Evolutionary conservation across 2,113 vertebrate genomes (phyloP).

Genomic region (Ascaphus truei): DNA sequence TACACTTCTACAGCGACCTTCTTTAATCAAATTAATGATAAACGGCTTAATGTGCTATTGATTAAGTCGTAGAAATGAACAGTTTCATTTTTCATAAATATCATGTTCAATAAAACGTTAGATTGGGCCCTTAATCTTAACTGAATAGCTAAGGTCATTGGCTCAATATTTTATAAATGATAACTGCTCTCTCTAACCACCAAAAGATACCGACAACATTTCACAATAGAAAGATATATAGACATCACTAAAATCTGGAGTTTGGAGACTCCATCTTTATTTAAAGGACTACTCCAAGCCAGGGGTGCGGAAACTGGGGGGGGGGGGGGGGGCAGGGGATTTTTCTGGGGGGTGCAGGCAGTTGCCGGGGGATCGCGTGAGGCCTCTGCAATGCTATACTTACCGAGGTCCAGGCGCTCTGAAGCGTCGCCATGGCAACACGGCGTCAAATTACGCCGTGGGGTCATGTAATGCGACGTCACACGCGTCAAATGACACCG

Average conservation of each 20-base stretch:
- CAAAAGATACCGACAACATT: constrained; percentile 40
- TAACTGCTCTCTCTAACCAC: constrained; percentile 36
- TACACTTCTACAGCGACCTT: constrained; percentile 33
- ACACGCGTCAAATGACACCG: too few relatives aligned
- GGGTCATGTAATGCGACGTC: too few relatives aligned
- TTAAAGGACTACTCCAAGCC: too few relatives aligned
- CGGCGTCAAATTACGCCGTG: too few relatives aligned
- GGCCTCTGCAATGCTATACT: too few relatives aligned
- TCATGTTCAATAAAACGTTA: constrained; percentile 54
- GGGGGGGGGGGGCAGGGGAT: too few relatives aligned
- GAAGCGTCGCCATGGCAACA: too few relatives aligned
- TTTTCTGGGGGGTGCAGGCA: too few relatives aligned
- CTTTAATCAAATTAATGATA: constrained; percentile 57
- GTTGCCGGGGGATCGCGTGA: too few relatives aligned
- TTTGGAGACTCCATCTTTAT: neutral
- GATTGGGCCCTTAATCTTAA: constrained; percentile 57
- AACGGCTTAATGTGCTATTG: constrained; percentile 59
- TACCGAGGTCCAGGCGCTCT: too few relatives aligned
- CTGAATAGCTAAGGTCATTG: constrained; percentile 46
- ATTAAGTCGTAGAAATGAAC: constrained; percentile 57
- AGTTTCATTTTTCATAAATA: constrained; percentile 61
- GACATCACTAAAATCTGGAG: constrained; percentile 37
- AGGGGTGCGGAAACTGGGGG: too few relatives aligned
- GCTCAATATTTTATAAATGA: constrained; percentile 53
- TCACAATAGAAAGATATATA: constrained; percentile 37